These are phyloP conservation scores for Falco biarmicus DNA, from an alignment of 2,797 vertebrate genomes.

Conservation along the genomic window DNA sequence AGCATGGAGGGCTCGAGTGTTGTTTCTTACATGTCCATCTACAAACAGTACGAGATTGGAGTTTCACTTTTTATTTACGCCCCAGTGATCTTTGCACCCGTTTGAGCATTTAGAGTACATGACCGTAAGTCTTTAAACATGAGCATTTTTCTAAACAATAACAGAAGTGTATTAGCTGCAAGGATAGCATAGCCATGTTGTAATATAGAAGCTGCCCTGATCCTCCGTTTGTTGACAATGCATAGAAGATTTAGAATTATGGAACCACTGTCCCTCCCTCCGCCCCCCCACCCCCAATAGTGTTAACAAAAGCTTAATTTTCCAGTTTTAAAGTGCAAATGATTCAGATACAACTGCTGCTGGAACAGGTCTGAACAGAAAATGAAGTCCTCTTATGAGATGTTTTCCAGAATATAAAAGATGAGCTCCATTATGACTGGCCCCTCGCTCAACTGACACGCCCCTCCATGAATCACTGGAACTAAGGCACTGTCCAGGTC, in stretches of 20 bases:
- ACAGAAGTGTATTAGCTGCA: constrained; percentile 77
- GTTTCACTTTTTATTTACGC: constrained; percentile 79
- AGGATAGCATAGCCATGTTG: constrained; percentile 77
- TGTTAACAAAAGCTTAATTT: constrained; percentile 85
- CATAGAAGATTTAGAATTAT: constrained; percentile 83
- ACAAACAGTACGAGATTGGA: constrained; percentile 72
- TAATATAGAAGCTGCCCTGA: constrained; percentile 78
- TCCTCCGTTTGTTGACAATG: constrained; percentile 79
- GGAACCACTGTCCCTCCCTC: constrained; percentile 68
- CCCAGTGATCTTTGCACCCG: constrained; percentile 71
- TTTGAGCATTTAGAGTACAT: constrained; percentile 74
- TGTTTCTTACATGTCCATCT: constrained; percentile 68
- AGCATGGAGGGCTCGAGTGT: constrained; percentile 63
- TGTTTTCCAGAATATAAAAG: constrained; percentile 99
- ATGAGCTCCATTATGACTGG: constrained; percentile 96
- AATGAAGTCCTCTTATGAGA: constrained; percentile 85
- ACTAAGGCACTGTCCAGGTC: constrained; percentile 98
- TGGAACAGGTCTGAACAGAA: constrained; percentile 79
- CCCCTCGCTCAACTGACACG: constrained; percentile 94
- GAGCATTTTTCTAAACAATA: constrained; percentile 73
- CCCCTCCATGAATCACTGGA: constrained; percentile 95
- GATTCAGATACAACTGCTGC: constrained; percentile 82
- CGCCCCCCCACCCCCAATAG: constrained; percentile 64
- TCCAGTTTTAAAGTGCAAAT: constrained; percentile 89
- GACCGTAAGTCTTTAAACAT: constrained; percentile 74